These are phyloP conservation scores for Chiloscyllium punctatum DNA, from an alignment of 2,797 vertebrate genomes.

Conservation along the genomic window DNA sequence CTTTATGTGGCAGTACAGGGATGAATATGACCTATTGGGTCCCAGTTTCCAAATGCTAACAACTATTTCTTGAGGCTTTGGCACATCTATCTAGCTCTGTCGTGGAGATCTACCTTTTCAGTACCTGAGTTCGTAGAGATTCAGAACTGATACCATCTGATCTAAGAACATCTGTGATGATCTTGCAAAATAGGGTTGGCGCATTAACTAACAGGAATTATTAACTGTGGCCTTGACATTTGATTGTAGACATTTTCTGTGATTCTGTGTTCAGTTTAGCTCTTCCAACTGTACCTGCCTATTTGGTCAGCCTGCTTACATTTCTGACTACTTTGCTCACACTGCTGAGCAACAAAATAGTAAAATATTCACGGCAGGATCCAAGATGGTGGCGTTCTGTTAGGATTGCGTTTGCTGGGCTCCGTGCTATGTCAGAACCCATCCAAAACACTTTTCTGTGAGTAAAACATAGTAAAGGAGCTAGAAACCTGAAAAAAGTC, in stretches of 20 bases:
- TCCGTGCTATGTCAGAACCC: no score
- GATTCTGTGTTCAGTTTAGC: background rate
- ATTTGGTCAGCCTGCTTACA: background rate
- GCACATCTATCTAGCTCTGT: background rate
- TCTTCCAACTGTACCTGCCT: background rate
- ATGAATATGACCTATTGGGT: background rate
- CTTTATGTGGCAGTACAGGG: background rate
- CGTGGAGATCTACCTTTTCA: background rate
- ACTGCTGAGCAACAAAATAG: background rate
- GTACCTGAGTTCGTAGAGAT: background rate
- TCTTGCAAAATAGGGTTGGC: background rate
- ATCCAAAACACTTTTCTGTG: no score
- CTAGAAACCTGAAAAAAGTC: no score
- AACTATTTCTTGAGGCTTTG: background rate
- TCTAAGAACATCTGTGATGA: background rate
- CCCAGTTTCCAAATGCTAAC: background rate
- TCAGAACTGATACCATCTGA: background rate
- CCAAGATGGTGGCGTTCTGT: no score
- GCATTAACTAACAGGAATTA: background rate
- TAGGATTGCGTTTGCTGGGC: no score
- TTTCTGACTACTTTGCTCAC: background rate
- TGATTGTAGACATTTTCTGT: background rate
- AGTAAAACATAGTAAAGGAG: no score
- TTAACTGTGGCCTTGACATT: background rate
- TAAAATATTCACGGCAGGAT: background rate